Evolutionary conservation across 2,113 vertebrate species (phyloP).

Genomic region (Phalacrocorax aristotelis): DNA sequence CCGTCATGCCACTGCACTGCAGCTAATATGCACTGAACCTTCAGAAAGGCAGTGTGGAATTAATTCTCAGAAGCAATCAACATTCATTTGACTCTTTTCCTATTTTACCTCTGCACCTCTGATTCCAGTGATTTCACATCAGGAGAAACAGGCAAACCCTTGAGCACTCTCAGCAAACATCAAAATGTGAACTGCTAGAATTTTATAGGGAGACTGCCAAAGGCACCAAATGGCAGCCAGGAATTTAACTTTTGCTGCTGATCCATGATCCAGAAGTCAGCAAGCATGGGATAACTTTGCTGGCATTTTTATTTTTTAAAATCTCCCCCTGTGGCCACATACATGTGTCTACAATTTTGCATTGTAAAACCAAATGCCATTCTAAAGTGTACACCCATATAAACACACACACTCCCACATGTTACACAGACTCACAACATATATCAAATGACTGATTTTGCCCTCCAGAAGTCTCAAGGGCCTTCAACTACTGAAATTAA

Average conservation of each 20-base stretch:
- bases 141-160: slow-evolving; percentile 18
- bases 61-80: slow-evolving; percentile 47
- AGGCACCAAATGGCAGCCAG: background rate
- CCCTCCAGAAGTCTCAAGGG: background rate
- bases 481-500: background rate
- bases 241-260: slow-evolving; percentile 6
- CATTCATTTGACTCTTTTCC: slow-evolving; percentile 35
- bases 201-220: background rate
- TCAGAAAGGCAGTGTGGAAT: slow-evolving; percentile 26
- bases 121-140: slow-evolving; percentile 32
- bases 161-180: slow-evolving; percentile 5
- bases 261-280: background rate
- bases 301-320: slow-evolving; percentile 32
- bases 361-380: background rate
- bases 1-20: slow-evolving; percentile 37
- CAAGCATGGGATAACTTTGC: background rate
- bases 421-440: background rate
- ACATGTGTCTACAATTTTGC: background rate
- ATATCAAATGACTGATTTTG: background rate
- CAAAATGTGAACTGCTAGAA: background rate
- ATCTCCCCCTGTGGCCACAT: background rate
- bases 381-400: background rate
- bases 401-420: background rate
- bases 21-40: slow-evolving; percentile 17
- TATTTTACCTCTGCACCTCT: slow-evolving; percentile 31